Base-by-base conservation (phyloP, 2,797 vertebrate species). In the Tragopan temminckii region DNA sequence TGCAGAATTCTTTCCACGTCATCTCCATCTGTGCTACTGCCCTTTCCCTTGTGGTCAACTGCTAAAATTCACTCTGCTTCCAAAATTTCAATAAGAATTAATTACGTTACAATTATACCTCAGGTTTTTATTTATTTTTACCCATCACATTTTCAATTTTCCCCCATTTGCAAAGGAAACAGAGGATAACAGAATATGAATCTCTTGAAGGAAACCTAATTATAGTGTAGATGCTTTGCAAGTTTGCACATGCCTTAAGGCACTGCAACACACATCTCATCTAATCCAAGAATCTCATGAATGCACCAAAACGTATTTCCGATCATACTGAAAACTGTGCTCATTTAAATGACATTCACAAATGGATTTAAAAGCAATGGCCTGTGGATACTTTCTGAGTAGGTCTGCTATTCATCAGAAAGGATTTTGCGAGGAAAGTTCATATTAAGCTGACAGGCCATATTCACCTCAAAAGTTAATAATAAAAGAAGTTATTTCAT, bases 321-420 rank as follows among this genome's bases (percentile, higher is more conserved):
- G 79, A 89, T 94, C 48, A 40, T 45, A 82, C 5, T 14, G 71
- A 58, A 89, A 92, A 77, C 61, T 61, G 10, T n/a, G 36, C 71
- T 90, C 61, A 62, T 90, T 93, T 86, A 86, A 89, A 88, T 52
- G 61, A 74, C 57, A 71, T 58, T 80, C 84, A 78, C 42, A 89
- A 92, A 77, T 23, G 53, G 46, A 70, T 80, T 87, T 87, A 87
- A 90, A 95, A 93, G 78, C 55, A 75, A 85, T 78, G 74, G 85
- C 88, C 83, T 82, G 71, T 90, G 71, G 80, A 92, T 63, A 82
- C 78, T 80, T 87, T 89, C 40, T 76, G 46, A 82, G 80, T 15
- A 85, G 71, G 59, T 92, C 38, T 87, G 43, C 14, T 92, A 58
- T 80, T 88, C 71, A 74, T 70, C 67, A 89, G 75, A 76, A 90